Conservation (phyloP, 2,888 invertebrate genomes). For the Amphipoea oculea region DNA sequence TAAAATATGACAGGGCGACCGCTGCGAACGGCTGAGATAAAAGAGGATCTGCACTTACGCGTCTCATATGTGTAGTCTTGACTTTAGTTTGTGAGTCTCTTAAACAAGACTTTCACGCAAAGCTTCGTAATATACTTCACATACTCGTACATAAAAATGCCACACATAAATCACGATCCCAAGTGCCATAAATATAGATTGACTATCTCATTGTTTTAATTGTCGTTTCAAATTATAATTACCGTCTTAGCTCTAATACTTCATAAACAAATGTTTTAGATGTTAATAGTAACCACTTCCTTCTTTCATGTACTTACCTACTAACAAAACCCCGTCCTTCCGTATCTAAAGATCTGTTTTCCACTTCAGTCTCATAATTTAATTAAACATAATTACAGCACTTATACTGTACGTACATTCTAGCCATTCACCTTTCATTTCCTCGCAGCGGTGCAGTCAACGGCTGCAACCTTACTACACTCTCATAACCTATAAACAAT, state of each 20-base stretch:
- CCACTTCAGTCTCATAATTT: conserved; percentile 44
- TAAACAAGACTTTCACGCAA: neutral
- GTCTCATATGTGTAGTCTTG: conserved; percentile 80
- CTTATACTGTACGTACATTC: conserved; percentile 52
- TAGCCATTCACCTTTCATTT: conserved; percentile 64
- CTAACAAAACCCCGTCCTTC: conserved; percentile 11
- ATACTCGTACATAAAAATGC: no score
- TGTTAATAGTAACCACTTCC: conserved; percentile 19
- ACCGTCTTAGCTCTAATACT: conserved; percentile 7
- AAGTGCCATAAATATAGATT: neutral
- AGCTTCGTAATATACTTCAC: neutral
- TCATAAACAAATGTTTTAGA: conserved; percentile 21
- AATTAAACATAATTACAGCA: conserved; percentile 58
- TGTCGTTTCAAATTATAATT: conserved; percentile 3
- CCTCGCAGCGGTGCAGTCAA: conserved; percentile 43
- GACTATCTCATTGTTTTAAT: conserved; percentile 10
- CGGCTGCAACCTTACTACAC: conserved; percentile 55
- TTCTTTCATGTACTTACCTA: conserved; percentile 1
- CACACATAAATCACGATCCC: neutral
- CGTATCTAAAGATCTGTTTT: conserved; percentile 44
- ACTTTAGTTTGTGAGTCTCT: conserved; percentile 28
- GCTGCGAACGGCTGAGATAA: conserved; percentile 83
- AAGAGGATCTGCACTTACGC: conserved; percentile 89
- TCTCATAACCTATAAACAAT: conserved; percentile 63
- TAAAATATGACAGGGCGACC: conserved; percentile 84